phyloP scores from a whole-genome alignment of 2,113 vertebrate species.

The Ailurus styani region DNA sequence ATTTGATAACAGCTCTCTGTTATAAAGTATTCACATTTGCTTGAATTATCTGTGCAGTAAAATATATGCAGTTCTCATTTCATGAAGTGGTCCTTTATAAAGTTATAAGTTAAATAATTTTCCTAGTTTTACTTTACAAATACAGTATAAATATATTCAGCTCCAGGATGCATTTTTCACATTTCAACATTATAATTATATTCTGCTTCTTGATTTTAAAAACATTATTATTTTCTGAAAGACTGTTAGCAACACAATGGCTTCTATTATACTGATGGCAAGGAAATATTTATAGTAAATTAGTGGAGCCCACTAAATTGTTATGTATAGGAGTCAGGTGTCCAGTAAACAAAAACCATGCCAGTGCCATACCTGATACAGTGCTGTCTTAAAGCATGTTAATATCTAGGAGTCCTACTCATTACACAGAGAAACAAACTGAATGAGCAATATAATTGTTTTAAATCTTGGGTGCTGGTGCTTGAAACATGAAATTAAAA shows the following conservation, averaged over 20 bases:
- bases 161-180: not conserved
- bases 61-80: not conserved
- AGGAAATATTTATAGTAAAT: constrained; percentile 26
- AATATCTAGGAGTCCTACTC: not conserved
- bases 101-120: not conserved
- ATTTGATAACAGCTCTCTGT: not conserved
- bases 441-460: not conserved
- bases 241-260: not conserved
- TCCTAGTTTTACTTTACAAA: not conserved
- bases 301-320: not conserved
- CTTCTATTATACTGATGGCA: not conserved
- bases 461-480: not conserved
- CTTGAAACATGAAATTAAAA: not conserved
- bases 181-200: constrained; percentile 27
- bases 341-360: not conserved
- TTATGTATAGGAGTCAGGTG: not conserved
- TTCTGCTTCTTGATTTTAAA: constrained; percentile 13
- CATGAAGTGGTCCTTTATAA: not conserved
- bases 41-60: not conserved
- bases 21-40: not conserved
- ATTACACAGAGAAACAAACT: not conserved
- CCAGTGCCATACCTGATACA: not conserved
- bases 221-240: not conserved
- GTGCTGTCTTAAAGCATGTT: not conserved
- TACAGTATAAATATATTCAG: not conserved